These are phyloP conservation scores for Nipponacmea schrenckii DNA, from an alignment of 2,888 invertebrate genomes.

Conservation along the genomic window DNA sequence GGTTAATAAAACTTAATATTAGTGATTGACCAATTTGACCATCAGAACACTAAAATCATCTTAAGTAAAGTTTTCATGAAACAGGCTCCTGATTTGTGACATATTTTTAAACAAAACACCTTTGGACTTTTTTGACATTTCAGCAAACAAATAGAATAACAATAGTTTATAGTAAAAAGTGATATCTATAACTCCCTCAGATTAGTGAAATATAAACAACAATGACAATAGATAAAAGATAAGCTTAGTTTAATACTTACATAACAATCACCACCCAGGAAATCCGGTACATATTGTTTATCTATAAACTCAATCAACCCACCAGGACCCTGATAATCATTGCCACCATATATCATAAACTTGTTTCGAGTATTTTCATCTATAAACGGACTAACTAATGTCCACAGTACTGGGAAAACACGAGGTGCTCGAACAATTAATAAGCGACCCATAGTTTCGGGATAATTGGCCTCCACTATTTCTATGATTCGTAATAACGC, in stretches of 20 bases:
- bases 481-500: constrained; percentile 77
- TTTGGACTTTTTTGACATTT: too few relatives aligned
- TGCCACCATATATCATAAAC: constrained; percentile 90
- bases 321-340: constrained; percentile 84
- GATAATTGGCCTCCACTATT: constrained; percentile 92
- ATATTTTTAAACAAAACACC: too few relatives aligned
- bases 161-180: too few relatives aligned
- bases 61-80: too few relatives aligned
- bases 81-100: too few relatives aligned
- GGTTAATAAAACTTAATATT: too few relatives aligned
- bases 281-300: constrained; percentile 87
- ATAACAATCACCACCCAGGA: constrained; percentile 89
- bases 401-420: constrained; percentile 95
- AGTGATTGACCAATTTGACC: too few relatives aligned
- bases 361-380: constrained; percentile 93
- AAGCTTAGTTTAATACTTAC: constrained; percentile 72
- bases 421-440: constrained; percentile 90
- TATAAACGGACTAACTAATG: constrained; percentile 92
- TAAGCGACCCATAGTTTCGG: constrained; percentile 92
- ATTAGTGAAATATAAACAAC: too few relatives aligned
- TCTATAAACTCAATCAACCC: constrained; percentile 88
- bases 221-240: too few relatives aligned
- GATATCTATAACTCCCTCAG: too few relatives aligned
- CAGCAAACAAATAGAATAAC: too few relatives aligned
- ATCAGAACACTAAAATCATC: too few relatives aligned